Conservation (phyloP, 1,140 invertebrate species). For the Lutraria rhynchaena region DNA sequence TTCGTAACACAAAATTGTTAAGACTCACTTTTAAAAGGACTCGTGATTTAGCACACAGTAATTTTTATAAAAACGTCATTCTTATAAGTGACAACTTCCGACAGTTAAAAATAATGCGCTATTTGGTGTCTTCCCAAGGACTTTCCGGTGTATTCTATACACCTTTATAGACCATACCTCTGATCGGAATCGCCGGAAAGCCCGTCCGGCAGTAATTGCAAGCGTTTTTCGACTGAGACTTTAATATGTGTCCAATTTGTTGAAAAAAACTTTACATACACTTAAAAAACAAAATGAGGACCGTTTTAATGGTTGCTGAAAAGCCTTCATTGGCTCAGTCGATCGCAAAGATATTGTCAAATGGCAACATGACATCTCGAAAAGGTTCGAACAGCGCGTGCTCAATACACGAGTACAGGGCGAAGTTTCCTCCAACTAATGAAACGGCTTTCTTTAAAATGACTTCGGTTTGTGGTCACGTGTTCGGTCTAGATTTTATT, state of each 20-base stretch:
- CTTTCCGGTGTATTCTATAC: too few relatives aligned
- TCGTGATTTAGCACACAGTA: too few relatives aligned
- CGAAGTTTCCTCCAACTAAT: constrained; percentile 84
- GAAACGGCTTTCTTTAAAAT: constrained; percentile 91
- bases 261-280: background rate
- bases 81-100: too few relatives aligned
- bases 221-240: too few relatives aligned
- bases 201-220: background rate
- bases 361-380: constrained; percentile 89
- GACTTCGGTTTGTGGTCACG: constrained; percentile 99
- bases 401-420: constrained; percentile 96
- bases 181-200: too few relatives aligned
- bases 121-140: too few relatives aligned
- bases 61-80: too few relatives aligned
- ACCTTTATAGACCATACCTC: too few relatives aligned
- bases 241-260: background rate
- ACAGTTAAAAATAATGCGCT: too few relatives aligned
- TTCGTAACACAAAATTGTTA: too few relatives aligned
- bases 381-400: constrained; percentile 97
- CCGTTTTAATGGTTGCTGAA: constrained; percentile 99
- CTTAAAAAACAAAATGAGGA: constrained; percentile 85
- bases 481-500: constrained; percentile 97
- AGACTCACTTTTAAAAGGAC: too few relatives aligned
- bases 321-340: constrained; percentile 98
- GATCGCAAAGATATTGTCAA: constrained; percentile 96